These are phyloP conservation scores for Ophthalmolycus amberensis DNA, from an alignment of 2,113 vertebrate species.

Conservation along the genomic window DNA sequence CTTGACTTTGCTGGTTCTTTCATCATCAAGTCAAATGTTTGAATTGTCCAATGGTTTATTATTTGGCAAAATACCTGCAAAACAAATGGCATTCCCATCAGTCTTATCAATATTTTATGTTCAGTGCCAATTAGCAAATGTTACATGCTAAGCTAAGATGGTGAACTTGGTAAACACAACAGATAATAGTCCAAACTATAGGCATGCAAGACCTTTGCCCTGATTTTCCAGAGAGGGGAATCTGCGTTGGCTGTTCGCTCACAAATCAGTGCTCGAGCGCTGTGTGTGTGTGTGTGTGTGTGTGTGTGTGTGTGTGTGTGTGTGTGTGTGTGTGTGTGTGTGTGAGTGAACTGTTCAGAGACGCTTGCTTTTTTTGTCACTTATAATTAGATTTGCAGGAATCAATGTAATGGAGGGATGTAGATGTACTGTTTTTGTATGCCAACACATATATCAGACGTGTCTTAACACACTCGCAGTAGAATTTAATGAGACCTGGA, in stretches of 20 bases:
- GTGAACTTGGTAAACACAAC: too few relatives aligned
- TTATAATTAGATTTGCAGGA: background rate
- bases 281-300: too few relatives aligned
- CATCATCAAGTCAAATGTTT: background rate
- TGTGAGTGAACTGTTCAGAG: background rate
- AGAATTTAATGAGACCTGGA: slow-evolving; percentile 59
- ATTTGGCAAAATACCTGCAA: background rate
- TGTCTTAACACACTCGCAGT: slow-evolving; percentile 15
- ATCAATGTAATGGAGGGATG: background rate
- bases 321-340: background rate
- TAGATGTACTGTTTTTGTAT: background rate
- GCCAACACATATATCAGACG: slow-evolving; percentile 21
- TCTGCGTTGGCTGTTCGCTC: too few relatives aligned
- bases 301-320: too few relatives aligned
- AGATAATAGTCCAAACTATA: too few relatives aligned
- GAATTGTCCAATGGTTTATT: background rate
- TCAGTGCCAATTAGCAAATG: background rate
- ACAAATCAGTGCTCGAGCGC: too few relatives aligned
- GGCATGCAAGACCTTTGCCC: too few relatives aligned
- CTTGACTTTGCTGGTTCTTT: background rate
- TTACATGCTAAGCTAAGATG: background rate
- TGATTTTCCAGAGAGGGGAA: too few relatives aligned
- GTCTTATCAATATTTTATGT: background rate
- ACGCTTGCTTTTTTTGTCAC: background rate
- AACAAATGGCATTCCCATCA: background rate